Evolutionary conservation across 2,113 vertebrate species (phyloP).

Genomic region (Anas platyrhynchos): DNA sequence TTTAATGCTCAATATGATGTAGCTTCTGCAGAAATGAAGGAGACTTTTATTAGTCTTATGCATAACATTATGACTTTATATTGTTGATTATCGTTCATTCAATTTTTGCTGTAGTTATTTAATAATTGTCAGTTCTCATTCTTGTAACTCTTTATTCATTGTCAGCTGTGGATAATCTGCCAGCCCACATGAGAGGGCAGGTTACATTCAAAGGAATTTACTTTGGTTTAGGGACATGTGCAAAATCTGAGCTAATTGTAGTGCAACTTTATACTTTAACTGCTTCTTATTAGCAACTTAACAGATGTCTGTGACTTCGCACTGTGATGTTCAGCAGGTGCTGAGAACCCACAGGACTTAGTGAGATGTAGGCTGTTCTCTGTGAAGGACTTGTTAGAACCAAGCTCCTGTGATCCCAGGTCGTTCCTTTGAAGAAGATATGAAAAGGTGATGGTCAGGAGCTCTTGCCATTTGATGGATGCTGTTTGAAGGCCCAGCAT

Average conservation of each 20-base stretch:
- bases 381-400: not conserved
- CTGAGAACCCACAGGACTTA: not conserved
- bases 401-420: not conserved
- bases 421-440: not conserved
- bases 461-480: not conserved
- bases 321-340: not conserved
- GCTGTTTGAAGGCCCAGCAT: not conserved
- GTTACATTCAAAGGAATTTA: slow-evolving; percentile 46
- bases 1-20: not conserved
- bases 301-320: slow-evolving; percentile 1
- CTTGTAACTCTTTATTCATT: slow-evolving; percentile 15
- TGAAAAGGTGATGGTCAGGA: not conserved
- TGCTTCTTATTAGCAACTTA: slow-evolving; percentile 15
- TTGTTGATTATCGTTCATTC: not conserved
- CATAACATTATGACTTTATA: not conserved
- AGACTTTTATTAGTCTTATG: not conserved
- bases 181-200: slow-evolving; percentile 55
- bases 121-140: slow-evolving; percentile 49
- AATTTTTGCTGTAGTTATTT: slow-evolving; percentile 30
- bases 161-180: slow-evolving; percentile 33
- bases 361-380: rapidly evolving
- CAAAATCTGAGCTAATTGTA: slow-evolving; percentile 57
- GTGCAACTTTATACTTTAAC: slow-evolving; percentile 45
- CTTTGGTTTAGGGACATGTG: slow-evolving; percentile 29
- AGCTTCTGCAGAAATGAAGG: not conserved